Conservation (phyloP, 2,113 vertebrate genomes). For the Leptodactylus fuscus region DNA sequence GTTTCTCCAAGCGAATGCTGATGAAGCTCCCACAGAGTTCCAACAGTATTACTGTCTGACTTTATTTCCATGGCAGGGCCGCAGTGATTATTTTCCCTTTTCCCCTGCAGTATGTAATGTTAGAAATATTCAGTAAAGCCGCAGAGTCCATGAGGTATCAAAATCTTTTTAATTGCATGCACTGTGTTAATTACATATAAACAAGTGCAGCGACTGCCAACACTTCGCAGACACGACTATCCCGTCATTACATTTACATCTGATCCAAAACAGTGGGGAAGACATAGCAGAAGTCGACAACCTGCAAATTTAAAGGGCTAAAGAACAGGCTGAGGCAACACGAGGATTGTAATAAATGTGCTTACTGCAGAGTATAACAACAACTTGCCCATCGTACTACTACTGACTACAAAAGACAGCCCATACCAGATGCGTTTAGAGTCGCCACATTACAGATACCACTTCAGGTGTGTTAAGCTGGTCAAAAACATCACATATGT, state of each 20-base stretch:
- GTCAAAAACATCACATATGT: too few species aligned
- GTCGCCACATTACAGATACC: too few species aligned
- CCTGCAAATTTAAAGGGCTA: neutral
- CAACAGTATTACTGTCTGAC: neutral
- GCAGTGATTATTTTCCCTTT: too few species aligned
- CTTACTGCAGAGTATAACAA: neutral
- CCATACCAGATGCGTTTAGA: too few species aligned
- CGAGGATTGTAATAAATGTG: neutral
- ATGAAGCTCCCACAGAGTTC: neutral
- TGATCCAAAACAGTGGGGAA: neutral
- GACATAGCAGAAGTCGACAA: neutral
- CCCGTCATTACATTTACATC: slow-evolving; percentile 3
- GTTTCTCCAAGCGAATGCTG: neutral
- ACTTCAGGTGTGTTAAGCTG: too few species aligned
- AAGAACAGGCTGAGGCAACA: neutral
- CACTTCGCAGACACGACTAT: slow-evolving; percentile 2
- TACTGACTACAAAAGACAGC: too few species aligned
- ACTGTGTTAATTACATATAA: slow-evolving; percentile 39
- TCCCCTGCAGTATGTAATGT: neutral
- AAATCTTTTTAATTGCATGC: slow-evolving; percentile 42
- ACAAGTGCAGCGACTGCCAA: slow-evolving; percentile 36
- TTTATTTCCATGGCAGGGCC: neutral
- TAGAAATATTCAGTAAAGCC: neutral
- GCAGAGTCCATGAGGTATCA: slow-evolving; percentile 32
- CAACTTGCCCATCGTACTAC: too few species aligned